Evolutionary conservation across 2,797 vertebrate species (phyloP).

Genomic region (Intellagama lesueurii): DNA sequence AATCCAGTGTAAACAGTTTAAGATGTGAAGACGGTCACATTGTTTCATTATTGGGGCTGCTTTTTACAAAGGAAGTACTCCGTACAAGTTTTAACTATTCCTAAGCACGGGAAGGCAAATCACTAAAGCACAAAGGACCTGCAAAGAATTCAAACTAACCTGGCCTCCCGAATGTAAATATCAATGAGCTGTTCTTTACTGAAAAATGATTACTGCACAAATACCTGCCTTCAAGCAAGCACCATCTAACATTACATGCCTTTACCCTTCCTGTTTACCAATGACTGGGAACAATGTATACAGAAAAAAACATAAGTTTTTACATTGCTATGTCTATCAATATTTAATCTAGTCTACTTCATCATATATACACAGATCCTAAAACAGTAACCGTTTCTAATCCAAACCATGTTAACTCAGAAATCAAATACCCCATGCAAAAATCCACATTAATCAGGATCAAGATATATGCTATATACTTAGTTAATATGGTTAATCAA

Average conservation of each 20-base stretch:
- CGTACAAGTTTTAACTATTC: constrained; percentile 68
- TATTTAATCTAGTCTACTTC: neutral
- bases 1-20: constrained; percentile 74
- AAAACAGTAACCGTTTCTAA: neutral
- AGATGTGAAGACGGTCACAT: constrained; percentile 72
- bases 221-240: constrained; percentile 16
- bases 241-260: neutral
- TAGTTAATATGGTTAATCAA: neutral
- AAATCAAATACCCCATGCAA: neutral
- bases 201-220: constrained; percentile 54
- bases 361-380: neutral
- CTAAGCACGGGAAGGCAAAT: constrained; percentile 70
- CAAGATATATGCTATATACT: neutral
- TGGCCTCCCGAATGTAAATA: constrained; percentile 58
- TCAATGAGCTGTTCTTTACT: constrained; percentile 51
- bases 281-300: neutral
- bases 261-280: neutral
- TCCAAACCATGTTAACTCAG: no score
- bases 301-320: neutral
- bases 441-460: neutral
- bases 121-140: constrained; percentile 66
- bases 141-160: constrained; percentile 60
- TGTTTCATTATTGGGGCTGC: constrained; percentile 72
- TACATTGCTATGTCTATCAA: neutral
- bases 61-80: constrained; percentile 70